Evolutionary conservation across 2,797 vertebrate genomes (phyloP).

Genomic region (Sebastes melanostomus): DNA sequence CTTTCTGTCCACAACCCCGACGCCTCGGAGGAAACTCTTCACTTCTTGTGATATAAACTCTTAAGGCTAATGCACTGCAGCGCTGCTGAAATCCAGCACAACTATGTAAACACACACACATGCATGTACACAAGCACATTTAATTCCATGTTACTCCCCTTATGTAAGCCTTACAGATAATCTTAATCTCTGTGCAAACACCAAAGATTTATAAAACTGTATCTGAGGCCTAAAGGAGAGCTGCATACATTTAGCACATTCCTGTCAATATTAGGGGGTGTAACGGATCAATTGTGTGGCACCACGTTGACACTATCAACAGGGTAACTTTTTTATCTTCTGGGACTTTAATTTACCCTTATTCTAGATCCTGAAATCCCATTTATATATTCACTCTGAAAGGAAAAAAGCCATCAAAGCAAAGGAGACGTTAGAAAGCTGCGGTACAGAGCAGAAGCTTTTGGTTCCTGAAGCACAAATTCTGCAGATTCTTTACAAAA

Average conservation of each 20-base stretch:
- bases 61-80: constrained; percentile 20
- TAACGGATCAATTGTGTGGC: background rate
- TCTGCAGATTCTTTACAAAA: background rate
- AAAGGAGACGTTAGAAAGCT: background rate
- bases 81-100: constrained; percentile 20
- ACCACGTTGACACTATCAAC: background rate
- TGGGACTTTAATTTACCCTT: background rate
- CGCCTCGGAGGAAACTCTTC: constrained; percentile 31
- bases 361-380: background rate
- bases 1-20: constrained; percentile 21
- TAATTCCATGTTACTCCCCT: constrained; percentile 1
- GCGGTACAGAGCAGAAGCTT: background rate
- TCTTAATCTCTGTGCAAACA: constrained; percentile 2
- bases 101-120: constrained; percentile 45
- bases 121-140: background rate
- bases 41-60: constrained; percentile 42
- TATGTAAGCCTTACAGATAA: background rate
- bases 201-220: background rate
- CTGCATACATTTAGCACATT: background rate
- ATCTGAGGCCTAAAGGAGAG: background rate
- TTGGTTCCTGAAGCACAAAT: background rate
- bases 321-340: background rate
- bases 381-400: background rate
- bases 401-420: background rate
- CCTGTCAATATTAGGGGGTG: background rate